Percentiles rank a stretch among this genome's conserved stretches.
Conservation (phyloP, 2,113 vertebrate genomes). For the Gymnorhina tibicen region DNA sequence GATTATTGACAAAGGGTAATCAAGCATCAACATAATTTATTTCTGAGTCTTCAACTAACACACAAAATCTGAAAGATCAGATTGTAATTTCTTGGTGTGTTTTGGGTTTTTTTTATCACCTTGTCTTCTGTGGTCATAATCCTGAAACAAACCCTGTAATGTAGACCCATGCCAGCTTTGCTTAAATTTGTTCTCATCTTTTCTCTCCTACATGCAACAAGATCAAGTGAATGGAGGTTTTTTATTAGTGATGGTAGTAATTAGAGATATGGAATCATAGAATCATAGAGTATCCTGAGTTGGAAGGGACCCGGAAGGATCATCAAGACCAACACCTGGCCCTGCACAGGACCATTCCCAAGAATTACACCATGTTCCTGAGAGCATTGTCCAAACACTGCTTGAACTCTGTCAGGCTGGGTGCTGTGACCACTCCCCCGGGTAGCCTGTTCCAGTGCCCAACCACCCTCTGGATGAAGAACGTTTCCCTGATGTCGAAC, state of each 20-base stretch:
- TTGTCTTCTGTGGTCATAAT: background rate
- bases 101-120: background rate
- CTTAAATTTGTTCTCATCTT: background rate
- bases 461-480: background rate
- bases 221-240: background rate
- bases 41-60: background rate
- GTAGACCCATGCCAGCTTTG: background rate
- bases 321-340: background rate
- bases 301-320: background rate
- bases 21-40: background rate
- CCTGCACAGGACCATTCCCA: background rate
- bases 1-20: background rate
- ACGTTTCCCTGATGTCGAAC: background rate
- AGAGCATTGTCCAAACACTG: background rate
- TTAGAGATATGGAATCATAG: background rate
- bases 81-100: background rate
- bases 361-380: background rate
- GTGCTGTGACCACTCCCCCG: background rate
- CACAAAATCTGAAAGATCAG: background rate
- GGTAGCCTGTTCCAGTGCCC: background rate
- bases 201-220: background rate
- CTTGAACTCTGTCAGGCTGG: background rate
- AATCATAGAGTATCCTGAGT: background rate
- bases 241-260: background rate
- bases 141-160: background rate